Conservation (phyloP, 2,888 invertebrate genomes). For the Leucophenga montana region DNA sequence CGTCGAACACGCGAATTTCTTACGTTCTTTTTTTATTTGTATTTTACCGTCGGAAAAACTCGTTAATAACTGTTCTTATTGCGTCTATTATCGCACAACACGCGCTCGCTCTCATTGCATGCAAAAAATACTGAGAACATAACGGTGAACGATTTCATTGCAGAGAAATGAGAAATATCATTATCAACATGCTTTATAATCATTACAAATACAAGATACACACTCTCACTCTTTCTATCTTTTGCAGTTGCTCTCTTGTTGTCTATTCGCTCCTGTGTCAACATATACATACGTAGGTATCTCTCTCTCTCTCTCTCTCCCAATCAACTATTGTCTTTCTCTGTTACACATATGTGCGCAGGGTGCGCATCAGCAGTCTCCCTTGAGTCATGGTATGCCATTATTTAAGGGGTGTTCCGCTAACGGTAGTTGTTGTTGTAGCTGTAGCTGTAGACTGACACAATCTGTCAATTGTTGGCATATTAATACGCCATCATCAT, state of each 20-base stretch:
- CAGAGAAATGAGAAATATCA: conserved; percentile 37
- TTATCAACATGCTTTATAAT: conserved; percentile 48
- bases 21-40: too few species aligned
- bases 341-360: neutral
- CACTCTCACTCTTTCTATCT: conserved; percentile 26
- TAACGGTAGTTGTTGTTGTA: neutral
- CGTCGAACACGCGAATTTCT: too few species aligned
- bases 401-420: conserved; percentile 42
- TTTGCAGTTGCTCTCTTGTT: conserved; percentile 18
- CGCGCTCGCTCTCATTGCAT: conserved; percentile 61
- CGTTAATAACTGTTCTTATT: too few species aligned
- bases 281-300: conserved; percentile 18
- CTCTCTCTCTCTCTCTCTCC: conserved; percentile 23
- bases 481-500: conserved; percentile 27
- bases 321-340: neutral
- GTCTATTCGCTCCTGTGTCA: conserved; percentile 42
- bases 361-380: conserved; percentile 14
- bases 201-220: neutral
- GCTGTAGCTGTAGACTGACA: conserved; percentile 33
- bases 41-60: too few species aligned
- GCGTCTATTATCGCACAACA: conserved; percentile 15
- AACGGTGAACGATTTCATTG: neutral
- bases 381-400: neutral
- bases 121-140: conserved; percentile 47
- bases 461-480: conserved; percentile 46